Percentiles rank a stretch among this genome's conserved stretches.
Evolutionary conservation across 2,797 vertebrate genomes (phyloP).

Genomic region (Malacoraja senta): DNA sequence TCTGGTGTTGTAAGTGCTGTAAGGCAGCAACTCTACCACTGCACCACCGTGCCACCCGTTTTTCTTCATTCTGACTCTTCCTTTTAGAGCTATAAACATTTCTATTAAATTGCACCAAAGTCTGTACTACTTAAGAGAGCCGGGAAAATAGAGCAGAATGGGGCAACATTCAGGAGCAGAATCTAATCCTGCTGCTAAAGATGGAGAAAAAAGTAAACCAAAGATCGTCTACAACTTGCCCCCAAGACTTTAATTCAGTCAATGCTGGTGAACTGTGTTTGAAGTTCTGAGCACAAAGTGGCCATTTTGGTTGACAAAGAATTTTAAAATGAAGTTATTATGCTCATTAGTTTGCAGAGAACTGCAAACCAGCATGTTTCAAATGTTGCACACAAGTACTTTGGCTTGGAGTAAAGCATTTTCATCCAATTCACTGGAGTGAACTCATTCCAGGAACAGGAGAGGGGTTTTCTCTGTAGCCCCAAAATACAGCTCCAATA

Average conservation of each 20-base stretch:
- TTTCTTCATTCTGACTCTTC: neutral
- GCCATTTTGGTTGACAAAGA: constrained; percentile 13
- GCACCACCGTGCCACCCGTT: too few relatives aligned
- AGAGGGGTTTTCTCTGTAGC: neutral
- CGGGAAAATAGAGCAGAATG: too few relatives aligned
- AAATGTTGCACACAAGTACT: neutral
- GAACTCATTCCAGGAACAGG: constrained; percentile 14
- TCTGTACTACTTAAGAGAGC: neutral
- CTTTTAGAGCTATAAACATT: neutral
- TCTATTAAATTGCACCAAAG: neutral
- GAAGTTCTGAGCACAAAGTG: neutral
- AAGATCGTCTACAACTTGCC: too few relatives aligned
- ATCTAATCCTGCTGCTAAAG: neutral
- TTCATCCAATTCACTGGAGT: neutral
- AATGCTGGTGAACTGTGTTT: neutral
- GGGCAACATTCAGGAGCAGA: neutral
- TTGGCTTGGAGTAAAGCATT: neutral
- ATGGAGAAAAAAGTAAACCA: neutral
- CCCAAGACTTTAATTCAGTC: neutral
- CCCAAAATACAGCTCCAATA: neutral
- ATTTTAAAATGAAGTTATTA: neutral
- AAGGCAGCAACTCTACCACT: too few relatives aligned
- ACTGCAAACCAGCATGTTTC: neutral
- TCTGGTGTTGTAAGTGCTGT: too few relatives aligned
- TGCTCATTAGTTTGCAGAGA: neutral